phyloP scores from a whole-genome alignment of 1,140 invertebrate species.

The Calephelis virginiensis region DNA sequence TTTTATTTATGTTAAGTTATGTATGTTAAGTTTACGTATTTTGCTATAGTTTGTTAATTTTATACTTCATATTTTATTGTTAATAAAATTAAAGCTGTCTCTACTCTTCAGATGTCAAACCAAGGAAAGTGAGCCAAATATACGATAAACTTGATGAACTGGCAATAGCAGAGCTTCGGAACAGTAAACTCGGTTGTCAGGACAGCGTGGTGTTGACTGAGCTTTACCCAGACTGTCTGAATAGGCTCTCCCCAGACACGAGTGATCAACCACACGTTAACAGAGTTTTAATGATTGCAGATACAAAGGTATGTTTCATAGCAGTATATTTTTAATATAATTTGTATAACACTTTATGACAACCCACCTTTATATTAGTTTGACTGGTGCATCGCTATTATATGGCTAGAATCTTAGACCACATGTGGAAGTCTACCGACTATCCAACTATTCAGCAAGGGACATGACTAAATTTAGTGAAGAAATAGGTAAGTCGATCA shows the following conservation, averaged over 20 bases:
- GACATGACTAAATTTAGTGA: too few relatives aligned
- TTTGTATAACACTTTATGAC: too few relatives aligned
- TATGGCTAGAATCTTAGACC: too few relatives aligned
- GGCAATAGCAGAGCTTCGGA: slow-evolving; percentile 43
- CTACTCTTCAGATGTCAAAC: slow-evolving; percentile 57
- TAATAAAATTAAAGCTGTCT: not conserved
- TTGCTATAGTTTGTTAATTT: too few relatives aligned
- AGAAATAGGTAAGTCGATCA: too few relatives aligned
- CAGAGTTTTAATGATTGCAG: slow-evolving; percentile 65
- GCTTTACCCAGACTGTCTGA: slow-evolving; percentile 65
- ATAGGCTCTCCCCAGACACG: slow-evolving; percentile 59
- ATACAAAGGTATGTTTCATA: slow-evolving; percentile 56
- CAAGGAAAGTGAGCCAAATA: slow-evolving; percentile 46
- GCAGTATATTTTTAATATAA: too few relatives aligned
- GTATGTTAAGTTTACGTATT: too few relatives aligned
- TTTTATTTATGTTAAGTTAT: too few relatives aligned
- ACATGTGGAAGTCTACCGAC: too few relatives aligned
- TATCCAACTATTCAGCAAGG: too few relatives aligned
- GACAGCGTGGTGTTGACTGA: slow-evolving; percentile 54
- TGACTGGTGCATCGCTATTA: too few relatives aligned
- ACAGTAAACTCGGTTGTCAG: slow-evolving; percentile 47
- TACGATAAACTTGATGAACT: slow-evolving; percentile 59
- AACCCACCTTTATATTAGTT: too few relatives aligned
- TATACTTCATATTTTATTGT: not conserved
- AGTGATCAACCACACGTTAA: slow-evolving; percentile 61